A percentile compares a stretch with the other conserved stretches of the same genome.
These are phyloP conservation scores for Phrynocephalus vlangalii DNA, from an alignment of 2,797 vertebrate species.

Conservation along the genomic window DNA sequence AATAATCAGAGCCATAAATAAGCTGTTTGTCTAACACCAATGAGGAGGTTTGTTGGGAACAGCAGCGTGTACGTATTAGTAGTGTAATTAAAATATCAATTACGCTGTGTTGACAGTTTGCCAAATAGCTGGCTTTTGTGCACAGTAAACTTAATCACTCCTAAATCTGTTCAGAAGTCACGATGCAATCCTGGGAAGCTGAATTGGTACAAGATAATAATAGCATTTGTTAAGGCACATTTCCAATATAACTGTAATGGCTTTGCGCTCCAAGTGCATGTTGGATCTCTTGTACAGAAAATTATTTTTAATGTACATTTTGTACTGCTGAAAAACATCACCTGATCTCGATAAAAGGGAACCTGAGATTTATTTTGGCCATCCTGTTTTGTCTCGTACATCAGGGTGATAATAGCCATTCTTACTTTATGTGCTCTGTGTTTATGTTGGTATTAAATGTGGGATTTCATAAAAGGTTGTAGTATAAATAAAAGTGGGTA, in stretches of 20 bases:
- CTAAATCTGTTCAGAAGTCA: slow-evolving; percentile 55
- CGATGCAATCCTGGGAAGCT: slow-evolving; percentile 30
- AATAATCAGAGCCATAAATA: slow-evolving; percentile 46
- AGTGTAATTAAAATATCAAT: slow-evolving; percentile 78
- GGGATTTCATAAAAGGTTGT: slow-evolving; percentile 66
- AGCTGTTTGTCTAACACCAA: slow-evolving; percentile 5
- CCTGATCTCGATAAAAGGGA: slow-evolving; percentile 70
- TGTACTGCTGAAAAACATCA: slow-evolving; percentile 72
- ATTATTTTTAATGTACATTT: slow-evolving; percentile 79
- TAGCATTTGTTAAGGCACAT: slow-evolving; percentile 49
- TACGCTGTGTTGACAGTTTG: slow-evolving; percentile 63
- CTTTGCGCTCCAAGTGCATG: slow-evolving; percentile 61
- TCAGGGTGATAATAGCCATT: slow-evolving; percentile 72
- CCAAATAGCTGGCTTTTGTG: slow-evolving; percentile 66
- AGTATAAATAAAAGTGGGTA: slow-evolving; percentile 72
- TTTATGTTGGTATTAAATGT: slow-evolving; percentile 70
- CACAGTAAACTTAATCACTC: slow-evolving; percentile 57
- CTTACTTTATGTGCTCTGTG: slow-evolving; percentile 49
- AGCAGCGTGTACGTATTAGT: slow-evolving; percentile 56
- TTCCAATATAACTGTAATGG: slow-evolving; percentile 55
- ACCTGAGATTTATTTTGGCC: slow-evolving; percentile 76
- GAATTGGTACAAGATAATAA: slow-evolving; percentile 30
- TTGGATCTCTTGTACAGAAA: slow-evolving; percentile 74
- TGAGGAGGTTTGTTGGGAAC: slow-evolving; percentile 56
- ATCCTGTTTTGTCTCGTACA: slow-evolving; percentile 67